Evolutionary conservation across 2,113 vertebrate species (phyloP).

Genomic region (Aegithalos caudatus): DNA sequence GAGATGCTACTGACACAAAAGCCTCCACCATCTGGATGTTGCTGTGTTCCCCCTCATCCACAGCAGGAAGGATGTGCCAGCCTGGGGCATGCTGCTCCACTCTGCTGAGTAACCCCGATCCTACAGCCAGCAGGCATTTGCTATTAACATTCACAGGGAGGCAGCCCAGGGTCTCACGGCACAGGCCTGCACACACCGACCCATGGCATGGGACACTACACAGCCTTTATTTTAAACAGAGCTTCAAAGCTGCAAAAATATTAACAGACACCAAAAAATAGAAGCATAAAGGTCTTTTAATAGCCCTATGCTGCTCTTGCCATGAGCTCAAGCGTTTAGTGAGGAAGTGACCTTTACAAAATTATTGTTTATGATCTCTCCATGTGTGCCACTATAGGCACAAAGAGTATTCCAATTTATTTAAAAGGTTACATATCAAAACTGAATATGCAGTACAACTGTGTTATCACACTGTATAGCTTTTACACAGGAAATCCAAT

Average conservation of each 20-base stretch:
- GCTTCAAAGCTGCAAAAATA: conserved; percentile 25
- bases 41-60: rapidly evolving
- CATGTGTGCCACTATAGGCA: conserved; percentile 46
- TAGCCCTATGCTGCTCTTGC: conserved; percentile 42
- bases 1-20: not conserved
- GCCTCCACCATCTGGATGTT: not conserved
- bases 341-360: conserved; percentile 76
- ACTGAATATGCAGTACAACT: conserved; percentile 73
- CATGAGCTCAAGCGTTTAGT: conserved; percentile 33
- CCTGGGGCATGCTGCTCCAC: rapidly evolving
- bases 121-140: not conserved
- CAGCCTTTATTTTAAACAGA: not conserved
- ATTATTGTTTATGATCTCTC: conserved; percentile 79
- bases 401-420: conserved; percentile 81
- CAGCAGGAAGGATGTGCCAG: not conserved
- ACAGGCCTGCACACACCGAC: not conserved
- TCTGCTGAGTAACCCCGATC: rapidly evolving
- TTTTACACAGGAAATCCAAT: conserved; percentile 61
- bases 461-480: conserved; percentile 66
- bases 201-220: not conserved
- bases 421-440: conserved; percentile 82
- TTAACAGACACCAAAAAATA: not conserved
- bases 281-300: conserved; percentile 28
- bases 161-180: not conserved
- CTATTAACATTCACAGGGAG: not conserved